phyloP scores from a whole-genome alignment of 2,888 invertebrate genomes.

The Linnaemya vulpina region DNA sequence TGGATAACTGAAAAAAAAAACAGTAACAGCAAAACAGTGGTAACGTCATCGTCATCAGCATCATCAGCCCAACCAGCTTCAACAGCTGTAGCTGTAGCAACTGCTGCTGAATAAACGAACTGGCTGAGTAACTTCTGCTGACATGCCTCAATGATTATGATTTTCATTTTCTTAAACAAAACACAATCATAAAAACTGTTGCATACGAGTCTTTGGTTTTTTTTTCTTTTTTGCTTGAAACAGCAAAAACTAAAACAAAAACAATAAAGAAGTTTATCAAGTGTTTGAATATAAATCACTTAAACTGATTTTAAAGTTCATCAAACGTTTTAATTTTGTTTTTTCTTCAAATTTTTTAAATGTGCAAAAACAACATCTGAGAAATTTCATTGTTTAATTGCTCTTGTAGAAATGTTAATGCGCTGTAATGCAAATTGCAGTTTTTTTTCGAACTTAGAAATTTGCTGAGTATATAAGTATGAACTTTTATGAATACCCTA shows the following conservation, averaged over 20 bases:
- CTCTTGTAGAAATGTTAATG: conserved; percentile 24
- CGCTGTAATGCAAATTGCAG: neutral
- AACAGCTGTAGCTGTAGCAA: conserved; percentile 35
- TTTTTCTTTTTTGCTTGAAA: neutral
- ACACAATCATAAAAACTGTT: conserved; percentile 12
- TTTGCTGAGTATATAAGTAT: neutral
- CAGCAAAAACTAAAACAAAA: neutral
- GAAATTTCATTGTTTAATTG: conserved; percentile 39
- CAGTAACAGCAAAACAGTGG: conserved; percentile 30
- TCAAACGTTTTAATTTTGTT: conserved; percentile 65
- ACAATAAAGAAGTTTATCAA: conserved; percentile 61
- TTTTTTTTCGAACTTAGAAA: conserved; percentile 2
- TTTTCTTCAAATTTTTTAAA: neutral
- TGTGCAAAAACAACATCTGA: conserved; percentile 21
- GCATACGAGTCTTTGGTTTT: neutral
- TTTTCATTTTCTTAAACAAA: conserved; percentile 57
- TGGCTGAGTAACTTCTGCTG: conserved; percentile 65
- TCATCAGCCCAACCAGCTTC: neutral
- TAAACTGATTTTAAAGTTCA: conserved; percentile 68
- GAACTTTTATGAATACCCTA: neutral
- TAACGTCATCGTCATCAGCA: conserved; percentile 17
- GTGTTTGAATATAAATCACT: conserved; percentile 67
- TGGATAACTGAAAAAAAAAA: conserved; percentile 10
- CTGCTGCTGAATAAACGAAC: conserved; percentile 58
- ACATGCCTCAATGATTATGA: conserved; percentile 66